Evolutionary conservation across 1,140 invertebrate genomes (phyloP).

Genomic region (Latrodectus geometricus): DNA sequence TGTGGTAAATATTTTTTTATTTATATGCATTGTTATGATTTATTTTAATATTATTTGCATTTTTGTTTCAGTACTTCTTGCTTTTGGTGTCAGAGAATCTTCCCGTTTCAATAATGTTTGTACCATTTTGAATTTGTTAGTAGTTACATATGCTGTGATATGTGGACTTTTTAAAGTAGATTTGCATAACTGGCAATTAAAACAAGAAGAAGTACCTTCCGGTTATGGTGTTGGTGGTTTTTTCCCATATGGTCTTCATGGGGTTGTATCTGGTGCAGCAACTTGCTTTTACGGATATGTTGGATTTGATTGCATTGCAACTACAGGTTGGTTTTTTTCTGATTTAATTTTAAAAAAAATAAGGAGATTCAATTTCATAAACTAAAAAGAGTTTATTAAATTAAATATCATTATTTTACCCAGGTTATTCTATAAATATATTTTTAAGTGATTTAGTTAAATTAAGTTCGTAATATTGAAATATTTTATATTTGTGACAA

Average conservation of each 20-base stretch:
- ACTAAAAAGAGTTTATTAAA: too few species aligned
- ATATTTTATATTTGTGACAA: too few species aligned
- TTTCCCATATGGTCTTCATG: constrained; percentile 83
- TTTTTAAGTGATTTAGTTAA: too few species aligned
- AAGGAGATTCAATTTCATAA: too few species aligned
- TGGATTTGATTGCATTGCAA: constrained; percentile 90
- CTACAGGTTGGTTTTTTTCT: constrained; percentile 73
- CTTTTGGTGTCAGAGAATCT: constrained; percentile 88
- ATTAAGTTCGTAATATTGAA: too few species aligned
- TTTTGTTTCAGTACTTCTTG: constrained; percentile 74
- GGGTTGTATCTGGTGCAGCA: constrained; percentile 81
- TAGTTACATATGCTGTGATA: constrained; percentile 86
- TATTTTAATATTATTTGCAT: constrained; percentile 13
- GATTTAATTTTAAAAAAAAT: background rate
- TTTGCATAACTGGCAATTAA: constrained; percentile 76
- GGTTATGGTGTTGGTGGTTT: constrained; percentile 76
- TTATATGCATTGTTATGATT: too few species aligned
- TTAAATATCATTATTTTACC: too few species aligned
- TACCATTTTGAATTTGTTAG: constrained; percentile 85
- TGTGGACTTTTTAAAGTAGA: constrained; percentile 82
- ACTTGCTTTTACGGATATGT: constrained; percentile 91
- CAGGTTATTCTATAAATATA: too few species aligned
- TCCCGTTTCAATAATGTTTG: constrained; percentile 91
- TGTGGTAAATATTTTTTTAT: background rate
- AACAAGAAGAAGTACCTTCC: constrained; percentile 30